Conservation (phyloP, 2,888 invertebrate genomes). For the Clunio marinus region DNA sequence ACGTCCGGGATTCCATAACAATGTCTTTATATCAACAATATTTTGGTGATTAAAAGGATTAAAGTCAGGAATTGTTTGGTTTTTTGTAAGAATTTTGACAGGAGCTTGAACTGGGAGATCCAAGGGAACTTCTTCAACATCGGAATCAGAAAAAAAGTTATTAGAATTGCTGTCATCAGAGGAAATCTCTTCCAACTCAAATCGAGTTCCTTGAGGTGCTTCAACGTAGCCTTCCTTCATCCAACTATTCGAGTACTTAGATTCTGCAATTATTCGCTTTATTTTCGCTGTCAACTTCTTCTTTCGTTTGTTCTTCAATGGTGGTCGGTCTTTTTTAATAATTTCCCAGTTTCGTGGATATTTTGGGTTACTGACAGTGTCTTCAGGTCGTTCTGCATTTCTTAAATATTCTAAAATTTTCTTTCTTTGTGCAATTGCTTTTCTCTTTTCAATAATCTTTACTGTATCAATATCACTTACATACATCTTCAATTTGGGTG, state of each 20-base stretch:
- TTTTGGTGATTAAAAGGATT: slow-evolving; percentile 20
- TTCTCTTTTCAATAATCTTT: slow-evolving; percentile 70
- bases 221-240: slow-evolving; percentile 48
- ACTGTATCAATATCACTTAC: slow-evolving; percentile 47
- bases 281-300: slow-evolving; percentile 34
- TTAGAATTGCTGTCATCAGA: slow-evolving; percentile 42
- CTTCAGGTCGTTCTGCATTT: slow-evolving; percentile 35
- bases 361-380: slow-evolving; percentile 37
- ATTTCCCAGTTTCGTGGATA: slow-evolving; percentile 38
- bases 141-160: slow-evolving; percentile 41
- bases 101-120: slow-evolving; percentile 4
- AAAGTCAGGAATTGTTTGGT: slow-evolving; percentile 9
- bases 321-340: neutral
- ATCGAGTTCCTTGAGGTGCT: slow-evolving; percentile 47
- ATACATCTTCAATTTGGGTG: neutral
- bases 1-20: neutral
- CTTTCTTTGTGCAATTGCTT: slow-evolving; percentile 34
- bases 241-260: neutral
- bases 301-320: slow-evolving; percentile 27
- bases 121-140: slow-evolving; percentile 43
- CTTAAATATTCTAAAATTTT: slow-evolving; percentile 32
- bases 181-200: slow-evolving; percentile 44
- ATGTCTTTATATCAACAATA: slow-evolving; percentile 65
- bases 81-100: neutral
- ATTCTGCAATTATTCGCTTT: slow-evolving; percentile 36